Percentiles rank a stretch among this genome's conserved stretches.
These are phyloP conservation scores for Zoanthus gigantus DNA, from an alignment of 92 coral and sea anemone species.

Conservation along the genomic window DNA sequence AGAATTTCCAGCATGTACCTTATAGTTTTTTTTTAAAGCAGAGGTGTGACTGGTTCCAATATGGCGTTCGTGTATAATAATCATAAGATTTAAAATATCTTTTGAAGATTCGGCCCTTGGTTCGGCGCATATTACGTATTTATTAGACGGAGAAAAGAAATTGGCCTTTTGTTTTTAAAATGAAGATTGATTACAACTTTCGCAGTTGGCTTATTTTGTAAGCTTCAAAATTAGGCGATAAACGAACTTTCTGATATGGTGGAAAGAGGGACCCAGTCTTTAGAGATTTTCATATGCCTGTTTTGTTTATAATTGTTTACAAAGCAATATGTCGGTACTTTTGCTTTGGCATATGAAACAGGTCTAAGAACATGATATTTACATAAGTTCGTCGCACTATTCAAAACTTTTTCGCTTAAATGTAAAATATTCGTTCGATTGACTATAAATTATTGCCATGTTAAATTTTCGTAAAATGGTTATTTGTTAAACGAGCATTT, in stretches of 20 bases:
- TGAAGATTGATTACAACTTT: slow-evolving; percentile 19
- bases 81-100: background rate
- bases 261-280: background rate
- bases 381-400: slow-evolving; percentile 17
- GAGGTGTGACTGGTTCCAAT: slow-evolving; percentile 42
- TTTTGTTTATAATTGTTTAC: slow-evolving; percentile 65
- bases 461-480: slow-evolving; percentile 13
- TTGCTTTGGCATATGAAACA: slow-evolving; percentile 62
- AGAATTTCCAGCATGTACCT: background rate
- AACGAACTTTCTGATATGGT: slow-evolving; percentile 5
- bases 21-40: slow-evolving; percentile 4
- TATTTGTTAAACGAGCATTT: background rate
- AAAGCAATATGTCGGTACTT: slow-evolving; percentile 67
- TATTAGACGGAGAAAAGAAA: slow-evolving; percentile 23
- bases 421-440: background rate
- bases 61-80: slow-evolving; percentile 38
- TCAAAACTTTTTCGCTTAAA: slow-evolving; percentile 6
- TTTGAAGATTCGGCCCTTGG: slow-evolving; percentile 1
- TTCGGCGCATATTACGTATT: slow-evolving; percentile 6
- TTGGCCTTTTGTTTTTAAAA: slow-evolving; percentile 38
- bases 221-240: background rate
- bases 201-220: slow-evolving; percentile 6
- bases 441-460: background rate
- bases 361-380: slow-evolving; percentile 36
- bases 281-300: slow-evolving; percentile 31